Conservation (phyloP, 2,888 invertebrate genomes). For the Bellardia bayeri region DNA sequence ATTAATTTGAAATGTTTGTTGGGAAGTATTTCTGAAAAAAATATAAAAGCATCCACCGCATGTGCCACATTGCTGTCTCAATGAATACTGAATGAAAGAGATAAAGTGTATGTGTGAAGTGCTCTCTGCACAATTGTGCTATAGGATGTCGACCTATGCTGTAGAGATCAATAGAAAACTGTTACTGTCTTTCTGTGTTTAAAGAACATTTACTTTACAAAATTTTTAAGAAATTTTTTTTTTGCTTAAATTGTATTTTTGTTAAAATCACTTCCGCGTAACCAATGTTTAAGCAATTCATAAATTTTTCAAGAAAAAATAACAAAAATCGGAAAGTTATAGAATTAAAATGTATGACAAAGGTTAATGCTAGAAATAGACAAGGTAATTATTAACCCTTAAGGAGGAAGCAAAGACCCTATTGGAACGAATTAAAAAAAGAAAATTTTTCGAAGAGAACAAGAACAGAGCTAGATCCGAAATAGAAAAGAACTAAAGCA, state of each 20-base stretch:
- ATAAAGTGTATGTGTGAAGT: too few relatives aligned
- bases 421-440: too few relatives aligned
- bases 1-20: too few relatives aligned
- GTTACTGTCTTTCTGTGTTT: neutral
- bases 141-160: too few relatives aligned
- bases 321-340: constrained; percentile 52
- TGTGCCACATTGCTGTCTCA: too few relatives aligned
- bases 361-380: constrained; percentile 7
- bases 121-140: too few relatives aligned
- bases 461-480: too few relatives aligned
- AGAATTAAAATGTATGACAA: constrained; percentile 60
- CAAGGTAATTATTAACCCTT: constrained; percentile 42
- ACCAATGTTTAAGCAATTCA: constrained; percentile 58
- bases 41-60: too few relatives aligned
- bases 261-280: constrained; percentile 69
- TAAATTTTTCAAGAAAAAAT: constrained; percentile 13
- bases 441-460: too few relatives aligned
- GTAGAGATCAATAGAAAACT: neutral
- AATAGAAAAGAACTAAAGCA: too few relatives aligned
- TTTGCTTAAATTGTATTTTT: constrained; percentile 1
- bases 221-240: neutral
- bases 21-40: too few relatives aligned
- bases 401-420: neutral
- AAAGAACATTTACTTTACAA: neutral
- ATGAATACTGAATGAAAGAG: too few relatives aligned